A percentile compares a stretch with the other conserved stretches of the same genome.
Evolutionary conservation across 2,888 invertebrate genomes (phyloP).

Genomic region (Emesis furor): DNA sequence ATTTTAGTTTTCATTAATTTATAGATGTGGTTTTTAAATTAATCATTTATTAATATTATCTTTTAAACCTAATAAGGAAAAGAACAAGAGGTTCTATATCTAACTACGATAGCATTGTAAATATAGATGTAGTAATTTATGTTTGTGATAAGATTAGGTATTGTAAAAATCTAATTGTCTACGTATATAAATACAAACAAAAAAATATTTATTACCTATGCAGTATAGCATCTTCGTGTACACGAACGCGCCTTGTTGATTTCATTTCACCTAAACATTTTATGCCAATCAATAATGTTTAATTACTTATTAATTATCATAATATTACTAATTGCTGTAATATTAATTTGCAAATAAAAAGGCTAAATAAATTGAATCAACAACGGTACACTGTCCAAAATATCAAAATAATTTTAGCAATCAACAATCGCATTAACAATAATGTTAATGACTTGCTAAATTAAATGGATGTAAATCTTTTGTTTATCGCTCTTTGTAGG

Average conservation of each 20-base stretch:
- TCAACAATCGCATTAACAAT: not conserved
- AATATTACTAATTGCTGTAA: conserved; percentile 29
- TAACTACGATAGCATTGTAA: conserved; percentile 73
- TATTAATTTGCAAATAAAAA: conserved; percentile 20
- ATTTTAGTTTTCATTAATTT: not conserved
- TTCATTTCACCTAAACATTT: conserved; percentile 92
- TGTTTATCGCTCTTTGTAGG: conserved; percentile 5
- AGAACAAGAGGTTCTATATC: conserved; percentile 39
- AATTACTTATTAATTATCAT: conserved; percentile 40
- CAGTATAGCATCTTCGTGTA: conserved; percentile 91
- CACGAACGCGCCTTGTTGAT: conserved; percentile 91
- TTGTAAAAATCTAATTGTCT: conserved; percentile 78
- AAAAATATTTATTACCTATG: conserved; percentile 89
- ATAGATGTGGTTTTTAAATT: not conserved
- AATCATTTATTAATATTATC: not conserved
- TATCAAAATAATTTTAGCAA: not conserved
- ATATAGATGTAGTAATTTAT: conserved; percentile 17
- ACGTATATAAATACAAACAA: conserved; percentile 81
- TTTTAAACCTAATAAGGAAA: conserved; percentile 24
- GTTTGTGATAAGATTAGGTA: conserved; percentile 28
- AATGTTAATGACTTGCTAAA: not conserved
- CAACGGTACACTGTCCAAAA: not conserved
- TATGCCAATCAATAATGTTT: conserved; percentile 84
- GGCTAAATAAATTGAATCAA: not conserved
- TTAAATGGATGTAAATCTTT: not conserved